Base-by-base conservation (phyloP, 1,140 invertebrate species). In the Notospermus geniculatus region DNA sequence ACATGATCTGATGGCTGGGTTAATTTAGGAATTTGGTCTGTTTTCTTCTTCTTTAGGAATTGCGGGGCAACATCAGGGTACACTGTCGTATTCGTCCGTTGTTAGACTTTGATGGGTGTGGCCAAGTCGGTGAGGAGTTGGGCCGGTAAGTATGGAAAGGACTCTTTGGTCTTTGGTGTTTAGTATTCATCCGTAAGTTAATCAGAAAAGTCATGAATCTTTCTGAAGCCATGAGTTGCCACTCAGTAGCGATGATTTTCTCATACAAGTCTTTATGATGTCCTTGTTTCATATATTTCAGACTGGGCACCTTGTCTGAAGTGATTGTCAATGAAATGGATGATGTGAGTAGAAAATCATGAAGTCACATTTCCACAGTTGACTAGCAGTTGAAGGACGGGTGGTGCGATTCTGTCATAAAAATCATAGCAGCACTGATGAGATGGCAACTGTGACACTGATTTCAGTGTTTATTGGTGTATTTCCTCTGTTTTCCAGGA, bases 341-440 rank as follows among this genome's bases (percentile, higher is more conserved):
- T 75, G 75, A 77, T 68, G 75, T 75, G 65, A 76, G 75, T 72
- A 52, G n/a, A n/a, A n/a, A n/a, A n/a, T n/a, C n/a, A n/a, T n/a
- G n/a, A n/a, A n/a, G n/a, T n/a, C n/a, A n/a, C n/a, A n/a, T n/a
- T n/a, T n/a, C n/a, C n/a, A n/a, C n/a, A n/a, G n/a, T n/a, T n/a
- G n/a, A n/a, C n/a, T n/a, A n/a, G n/a, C n/a, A n/a, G n/a, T n/a
- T n/a, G n/a, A n/a, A n/a, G n/a, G n/a, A n/a, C n/a, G n/a, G n/a
- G n/a, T n/a, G n/a, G n/a, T n/a, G n/a, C n/a, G n/a, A n/a, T n/a
- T n/a, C n/a, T n/a, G n/a, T n/a, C n/a, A n/a, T n/a, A n/a, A n/a
- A n/a, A n/a, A n/a, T n/a, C n/a, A n/a, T n/a, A 30, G 5, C 17
- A 54, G 28, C 23, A 25, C 13, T 54, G 11, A 27, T 2, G 15